phyloP scores from a whole-genome alignment of 2,113 vertebrate species.

The Hippocampus guttulatus region DNA sequence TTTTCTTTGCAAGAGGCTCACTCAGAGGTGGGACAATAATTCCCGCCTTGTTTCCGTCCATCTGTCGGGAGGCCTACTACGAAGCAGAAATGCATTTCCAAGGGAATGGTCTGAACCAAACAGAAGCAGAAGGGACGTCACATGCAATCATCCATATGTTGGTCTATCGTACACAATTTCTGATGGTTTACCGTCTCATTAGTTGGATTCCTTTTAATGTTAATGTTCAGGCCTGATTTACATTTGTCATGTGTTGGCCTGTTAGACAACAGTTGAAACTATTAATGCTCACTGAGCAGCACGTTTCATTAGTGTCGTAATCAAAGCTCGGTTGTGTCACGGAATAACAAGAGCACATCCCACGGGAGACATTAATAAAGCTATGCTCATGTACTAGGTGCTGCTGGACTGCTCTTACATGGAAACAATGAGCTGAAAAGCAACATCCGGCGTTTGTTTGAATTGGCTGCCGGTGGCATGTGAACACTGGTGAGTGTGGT shows the following conservation, averaged over 20 bases:
- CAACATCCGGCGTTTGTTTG: conserved; percentile 65
- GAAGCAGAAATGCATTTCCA: conserved; percentile 46
- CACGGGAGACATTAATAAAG: conserved; percentile 6
- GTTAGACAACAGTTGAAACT: background rate
- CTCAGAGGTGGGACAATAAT: conserved; percentile 56
- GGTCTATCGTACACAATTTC: conserved; percentile 9
- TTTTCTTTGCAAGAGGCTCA: conserved; percentile 53
- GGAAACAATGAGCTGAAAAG: conserved; percentile 21
- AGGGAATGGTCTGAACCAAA: conserved; percentile 40
- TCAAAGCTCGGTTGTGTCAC: conserved; percentile 1
- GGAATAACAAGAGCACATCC: background rate
- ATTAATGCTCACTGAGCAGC: background rate
- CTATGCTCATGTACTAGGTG: background rate
- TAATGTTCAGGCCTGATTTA: conserved; percentile 5
- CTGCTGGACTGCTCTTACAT: conserved; percentile 9
- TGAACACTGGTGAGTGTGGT: conserved; percentile 51
- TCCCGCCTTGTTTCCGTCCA: conserved; percentile 56
- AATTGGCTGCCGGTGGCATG: conserved; percentile 48
- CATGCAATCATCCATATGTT: conserved; percentile 20
- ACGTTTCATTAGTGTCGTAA: background rate
- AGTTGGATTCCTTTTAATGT: conserved; percentile 13
- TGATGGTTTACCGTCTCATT: conserved; percentile 9
- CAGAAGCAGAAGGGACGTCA: conserved; percentile 32
- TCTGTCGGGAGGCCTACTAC: conserved; percentile 39
- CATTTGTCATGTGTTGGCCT: background rate